These are phyloP conservation scores for Exephanes ischioxanthus DNA, from an alignment of 2,888 invertebrate genomes.

Conservation along the genomic window DNA sequence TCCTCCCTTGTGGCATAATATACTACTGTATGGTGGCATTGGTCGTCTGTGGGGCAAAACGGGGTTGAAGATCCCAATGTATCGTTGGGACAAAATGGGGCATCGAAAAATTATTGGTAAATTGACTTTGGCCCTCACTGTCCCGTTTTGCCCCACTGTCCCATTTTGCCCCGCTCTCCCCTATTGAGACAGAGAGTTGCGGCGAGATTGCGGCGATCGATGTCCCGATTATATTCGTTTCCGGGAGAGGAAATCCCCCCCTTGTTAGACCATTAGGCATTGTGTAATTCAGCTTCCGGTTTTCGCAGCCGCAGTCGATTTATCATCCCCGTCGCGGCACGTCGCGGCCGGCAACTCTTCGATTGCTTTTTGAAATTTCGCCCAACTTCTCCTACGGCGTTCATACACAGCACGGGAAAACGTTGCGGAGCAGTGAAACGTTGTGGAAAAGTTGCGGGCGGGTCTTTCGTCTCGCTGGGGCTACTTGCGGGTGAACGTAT, in stretches of 20 bases:
- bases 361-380: conserved; percentile 34
- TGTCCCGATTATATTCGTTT: conserved; percentile 24
- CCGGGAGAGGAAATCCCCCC: background rate
- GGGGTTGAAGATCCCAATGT: no score
- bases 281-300: conserved; percentile 41
- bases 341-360: conserved; percentile 29
- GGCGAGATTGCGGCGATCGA: conserved; percentile 27
- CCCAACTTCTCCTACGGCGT: background rate
- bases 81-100: no score
- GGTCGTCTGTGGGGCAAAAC: no score
- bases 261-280: conserved; percentile 33
- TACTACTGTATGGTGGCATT: no score
- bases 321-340: conserved; percentile 22
- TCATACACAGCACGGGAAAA: background rate
- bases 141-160: no score
- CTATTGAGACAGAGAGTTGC: background rate
- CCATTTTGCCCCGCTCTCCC: no score
- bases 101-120: no score
- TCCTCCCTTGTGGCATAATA: no score
- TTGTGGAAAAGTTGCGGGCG: conserved; percentile 25
- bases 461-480: conserved; percentile 12
- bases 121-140: no score
- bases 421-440: conserved; percentile 9
- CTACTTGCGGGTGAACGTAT: conserved; percentile 3
- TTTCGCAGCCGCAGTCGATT: conserved; percentile 30